These are phyloP conservation scores for Chrysocyon brachyurus DNA, from an alignment of 2,797 vertebrate species.

Conservation along the genomic window DNA sequence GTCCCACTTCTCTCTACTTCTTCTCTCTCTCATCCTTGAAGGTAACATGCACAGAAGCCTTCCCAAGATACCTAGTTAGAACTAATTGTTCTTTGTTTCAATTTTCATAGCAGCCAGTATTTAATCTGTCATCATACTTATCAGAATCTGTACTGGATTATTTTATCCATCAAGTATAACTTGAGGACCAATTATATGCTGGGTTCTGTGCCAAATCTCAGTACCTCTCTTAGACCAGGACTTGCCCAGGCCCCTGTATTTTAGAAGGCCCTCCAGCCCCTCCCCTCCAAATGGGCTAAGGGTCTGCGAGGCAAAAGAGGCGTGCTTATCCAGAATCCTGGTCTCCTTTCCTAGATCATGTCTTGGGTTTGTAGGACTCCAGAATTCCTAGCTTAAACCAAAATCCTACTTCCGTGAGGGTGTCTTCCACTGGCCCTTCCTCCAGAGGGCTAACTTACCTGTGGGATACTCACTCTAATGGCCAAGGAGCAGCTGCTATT, in stretches of 20 bases:
- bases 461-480: background rate
- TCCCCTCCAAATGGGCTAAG: background rate
- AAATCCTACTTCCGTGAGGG: background rate
- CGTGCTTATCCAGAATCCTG: background rate
- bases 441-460: background rate
- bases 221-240: background rate
- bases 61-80: background rate
- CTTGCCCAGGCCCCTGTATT: background rate
- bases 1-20: background rate
- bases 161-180: background rate
- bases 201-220: background rate
- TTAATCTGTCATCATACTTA: background rate
- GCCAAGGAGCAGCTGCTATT: background rate
- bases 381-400: background rate
- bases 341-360: background rate
- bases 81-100: background rate
- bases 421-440: background rate
- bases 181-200: background rate
- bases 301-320: background rate
- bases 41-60: background rate
- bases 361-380: background rate
- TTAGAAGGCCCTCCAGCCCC: background rate
- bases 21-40: background rate
- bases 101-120: background rate
- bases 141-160: background rate